Conservation (phyloP, 2,113 vertebrate species). For the Barnardius zonarius region DNA sequence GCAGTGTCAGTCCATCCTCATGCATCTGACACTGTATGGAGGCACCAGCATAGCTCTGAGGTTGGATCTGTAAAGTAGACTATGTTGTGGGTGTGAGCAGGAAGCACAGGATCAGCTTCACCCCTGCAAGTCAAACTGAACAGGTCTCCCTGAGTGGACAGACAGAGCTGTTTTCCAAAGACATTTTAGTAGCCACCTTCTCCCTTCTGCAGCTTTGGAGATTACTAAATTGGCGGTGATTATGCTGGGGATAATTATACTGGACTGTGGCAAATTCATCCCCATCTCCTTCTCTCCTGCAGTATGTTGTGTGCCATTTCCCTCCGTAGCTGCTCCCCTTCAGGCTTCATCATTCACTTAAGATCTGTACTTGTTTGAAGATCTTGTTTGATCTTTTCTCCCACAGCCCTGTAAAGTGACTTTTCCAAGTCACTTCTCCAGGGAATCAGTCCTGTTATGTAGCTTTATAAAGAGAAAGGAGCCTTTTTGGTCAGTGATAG, state of each 20-base stretch:
- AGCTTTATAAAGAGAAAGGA: neutral
- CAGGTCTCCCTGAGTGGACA: neutral
- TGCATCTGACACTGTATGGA: neutral
- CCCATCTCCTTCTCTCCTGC: neutral
- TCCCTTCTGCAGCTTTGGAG: neutral
- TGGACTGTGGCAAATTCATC: neutral
- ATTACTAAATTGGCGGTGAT: neutral
- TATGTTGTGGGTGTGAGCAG: neutral
- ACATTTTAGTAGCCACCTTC: neutral
- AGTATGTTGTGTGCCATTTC: rapidly evolving
- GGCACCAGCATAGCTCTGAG: neutral
- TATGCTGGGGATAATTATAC: neutral
- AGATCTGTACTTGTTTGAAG: neutral
- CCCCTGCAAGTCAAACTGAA: neutral
- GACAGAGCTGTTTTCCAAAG: neutral
- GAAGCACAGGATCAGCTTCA: neutral
- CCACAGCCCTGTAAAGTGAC: neutral
- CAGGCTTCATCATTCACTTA: neutral
- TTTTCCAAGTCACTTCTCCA: neutral
- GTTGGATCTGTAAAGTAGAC: neutral
- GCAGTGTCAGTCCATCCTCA: neutral
- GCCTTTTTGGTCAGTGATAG: neutral
- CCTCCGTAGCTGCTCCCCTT: rapidly evolving
- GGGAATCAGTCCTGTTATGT: neutral
- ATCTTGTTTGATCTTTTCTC: neutral